These are phyloP conservation scores for Aphelinus atriplicis DNA, from an alignment of 1,140 invertebrate genomes.

Conservation along the genomic window DNA sequence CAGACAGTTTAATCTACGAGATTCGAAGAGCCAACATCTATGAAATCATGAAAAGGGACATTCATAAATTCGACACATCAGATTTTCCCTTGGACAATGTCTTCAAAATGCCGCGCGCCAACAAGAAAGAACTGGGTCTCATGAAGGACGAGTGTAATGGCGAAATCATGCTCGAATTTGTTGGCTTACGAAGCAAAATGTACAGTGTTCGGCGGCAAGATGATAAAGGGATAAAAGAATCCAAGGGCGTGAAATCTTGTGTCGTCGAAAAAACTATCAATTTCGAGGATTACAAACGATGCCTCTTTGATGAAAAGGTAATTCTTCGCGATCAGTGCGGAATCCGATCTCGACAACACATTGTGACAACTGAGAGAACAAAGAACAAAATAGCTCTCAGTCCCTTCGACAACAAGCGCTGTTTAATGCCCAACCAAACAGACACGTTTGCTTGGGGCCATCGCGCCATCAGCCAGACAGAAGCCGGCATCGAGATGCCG, in stretches of 20 bases:
- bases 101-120: no score
- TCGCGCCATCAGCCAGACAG: no score
- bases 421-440: no score
- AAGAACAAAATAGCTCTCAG: no score
- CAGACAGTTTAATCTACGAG: constrained; percentile 44
- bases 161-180: neutral
- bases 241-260: neutral
- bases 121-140: neutral
- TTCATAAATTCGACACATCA: constrained; percentile 35
- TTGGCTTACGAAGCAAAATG: neutral
- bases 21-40: constrained; percentile 8
- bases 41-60: constrained; percentile 49
- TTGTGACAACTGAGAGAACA: no score
- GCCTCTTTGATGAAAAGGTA: neutral
- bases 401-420: no score
- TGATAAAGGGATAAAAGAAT: neutral
- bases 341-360: no score
- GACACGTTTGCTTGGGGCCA: no score
- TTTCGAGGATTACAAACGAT: neutral
- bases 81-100: neutral
- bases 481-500: no score
- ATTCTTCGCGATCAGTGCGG: no score
- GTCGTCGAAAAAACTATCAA: neutral
- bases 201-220: neutral
- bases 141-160: neutral